Evolutionary conservation across 2,888 invertebrate genomes (phyloP), one percentile per base, ranked within the genome.

Genomic region (Antitype chi): DNA sequence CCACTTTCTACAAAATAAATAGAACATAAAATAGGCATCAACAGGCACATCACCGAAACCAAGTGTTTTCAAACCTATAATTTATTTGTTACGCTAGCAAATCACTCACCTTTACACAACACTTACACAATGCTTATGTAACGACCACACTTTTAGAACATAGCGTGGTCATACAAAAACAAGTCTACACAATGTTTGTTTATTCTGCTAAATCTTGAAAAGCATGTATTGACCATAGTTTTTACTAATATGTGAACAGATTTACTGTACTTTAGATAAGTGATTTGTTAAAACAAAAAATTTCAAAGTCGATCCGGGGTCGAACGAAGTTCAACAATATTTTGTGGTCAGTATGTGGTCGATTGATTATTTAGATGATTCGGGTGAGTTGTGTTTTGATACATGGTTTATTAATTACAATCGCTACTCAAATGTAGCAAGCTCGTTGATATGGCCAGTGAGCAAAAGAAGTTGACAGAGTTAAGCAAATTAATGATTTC

Each of bases 1-100:
- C 47, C 64, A 72, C 85, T 82, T 82, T 83, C 70, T 82, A 78
- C 60, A 64, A 67, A 78, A 71, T 32, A 85, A 78, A 85, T 72
- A 82, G 78, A 77, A 62, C 82, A 71, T 69, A 64, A 71, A 68
- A 71, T 47, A 70, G 49, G 32, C 52, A 53, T 25, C 55, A n/a
- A 59, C 52, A 53, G 43, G 17, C 20, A 72, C 57, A 72, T 67
- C 71, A 70, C 43, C 47, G 25, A 63, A 67, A 53, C 59, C 76
- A 68, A 25, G 52, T 23, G 38, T 60, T 63, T 67, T 43, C 57
- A 59, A 25, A 59, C 28, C 82, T 28, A 59, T 82, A n/a, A n/a
- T n/a, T n/a, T 49, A 82, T 85, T 78, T 85, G 71, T 74, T 77
- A 66, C 74, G 78, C 60, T 66, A 60, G 60, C 82, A 57, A 70